phyloP scores from a whole-genome alignment of 2,888 invertebrate species.

The Liposcelis brunnea region DNA sequence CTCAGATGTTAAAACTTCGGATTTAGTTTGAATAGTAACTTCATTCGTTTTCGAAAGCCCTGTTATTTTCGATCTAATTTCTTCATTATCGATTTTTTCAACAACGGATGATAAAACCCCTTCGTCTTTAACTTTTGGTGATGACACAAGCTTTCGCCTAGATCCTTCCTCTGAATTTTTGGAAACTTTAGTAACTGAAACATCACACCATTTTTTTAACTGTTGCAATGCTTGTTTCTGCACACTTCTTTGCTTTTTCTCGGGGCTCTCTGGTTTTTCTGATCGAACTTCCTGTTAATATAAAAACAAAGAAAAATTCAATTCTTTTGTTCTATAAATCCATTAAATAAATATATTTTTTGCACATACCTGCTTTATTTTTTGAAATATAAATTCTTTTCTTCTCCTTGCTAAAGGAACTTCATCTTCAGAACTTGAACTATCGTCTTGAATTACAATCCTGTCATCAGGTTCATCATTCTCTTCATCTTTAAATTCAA shows the following conservation, averaged over 20 bases:
- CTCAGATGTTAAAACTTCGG: not conserved
- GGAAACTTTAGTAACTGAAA: not conserved
- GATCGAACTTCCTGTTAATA: not conserved
- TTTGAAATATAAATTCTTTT: slow-evolving; percentile 5
- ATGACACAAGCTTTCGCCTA: not conserved
- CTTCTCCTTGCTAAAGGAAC: slow-evolving; percentile 1
- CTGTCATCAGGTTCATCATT: not conserved
- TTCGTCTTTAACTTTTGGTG: not conserved
- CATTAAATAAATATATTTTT: too few species aligned
- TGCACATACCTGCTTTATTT: slow-evolving; percentile 1
- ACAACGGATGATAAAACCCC: not conserved
- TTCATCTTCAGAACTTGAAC: slow-evolving; percentile 1
- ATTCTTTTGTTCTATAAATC: too few species aligned
- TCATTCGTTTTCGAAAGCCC: not conserved
- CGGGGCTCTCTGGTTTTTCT: not conserved
- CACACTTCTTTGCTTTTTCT: not conserved
- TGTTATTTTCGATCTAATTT: not conserved
- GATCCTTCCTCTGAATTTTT: not conserved
- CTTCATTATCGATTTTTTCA: not conserved
- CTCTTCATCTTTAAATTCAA: not conserved
- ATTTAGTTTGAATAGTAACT: not conserved
- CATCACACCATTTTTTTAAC: not conserved
- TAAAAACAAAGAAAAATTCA: too few species aligned
- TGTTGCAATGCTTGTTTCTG: not conserved
- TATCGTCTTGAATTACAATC: not conserved